Base-by-base conservation (phyloP, 2,888 invertebrate species). In the Phortica okadai region DNA sequence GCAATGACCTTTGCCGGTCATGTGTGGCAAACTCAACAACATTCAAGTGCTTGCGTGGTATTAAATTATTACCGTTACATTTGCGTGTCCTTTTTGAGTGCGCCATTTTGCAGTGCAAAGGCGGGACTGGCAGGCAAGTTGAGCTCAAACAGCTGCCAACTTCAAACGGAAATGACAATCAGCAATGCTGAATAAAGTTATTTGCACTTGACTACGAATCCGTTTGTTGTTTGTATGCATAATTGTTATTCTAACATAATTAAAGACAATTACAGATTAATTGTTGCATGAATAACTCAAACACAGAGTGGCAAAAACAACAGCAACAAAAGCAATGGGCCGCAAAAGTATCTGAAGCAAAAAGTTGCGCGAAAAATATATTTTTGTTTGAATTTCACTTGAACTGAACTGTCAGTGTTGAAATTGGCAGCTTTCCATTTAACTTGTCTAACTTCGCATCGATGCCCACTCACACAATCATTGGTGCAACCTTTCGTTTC, bases 191-290 rank as follows among this genome's bases (percentile, higher is more conserved):
- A 50, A 54, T 54, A 50, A 50, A 70, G 42, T 50, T 50, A 6
- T 6, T 16, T 25, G 54, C 6, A 16, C 21, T 62, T 54, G 54
- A 5, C 44, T 44, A n/a, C 33, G 25, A 41, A 41, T 33, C 11
- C 42, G 14, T 56, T 62, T 70, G 54, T 14, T 54, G 54, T 70
- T 33, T 33, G 33, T 33, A 5, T 33, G 33, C 33, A 33, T 4
- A 33, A 33, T 33, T 33, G 33, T 33, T 33, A 33, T 33, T 33
- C 33, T 67, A 76, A 81, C 78, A 84, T 88, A 84, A 85, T 87
- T 87, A 79, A 88, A 79, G 78, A 79, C 79, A 87, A 87, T 84
- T 87, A 84, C 88, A 74, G 75, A 83, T 80, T 84, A 88, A 82
- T 84, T 88, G 82, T 80, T 82, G 77, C 76, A 79, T 70, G 79